Evolutionary conservation across 2,888 invertebrate species (phyloP).

Genomic region (Pocota personata): DNA sequence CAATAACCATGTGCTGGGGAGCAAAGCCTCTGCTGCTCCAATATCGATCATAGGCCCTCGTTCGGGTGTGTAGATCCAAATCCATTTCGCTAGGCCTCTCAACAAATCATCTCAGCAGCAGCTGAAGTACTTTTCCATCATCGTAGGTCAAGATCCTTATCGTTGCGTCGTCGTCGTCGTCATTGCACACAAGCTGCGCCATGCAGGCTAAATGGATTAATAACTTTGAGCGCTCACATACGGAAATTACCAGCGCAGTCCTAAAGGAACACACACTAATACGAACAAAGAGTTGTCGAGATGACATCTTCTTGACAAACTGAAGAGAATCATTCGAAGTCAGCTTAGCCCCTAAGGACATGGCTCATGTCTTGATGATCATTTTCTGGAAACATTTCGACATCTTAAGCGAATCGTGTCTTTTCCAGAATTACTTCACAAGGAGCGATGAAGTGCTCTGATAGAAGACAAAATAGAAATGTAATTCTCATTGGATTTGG

Average conservation of each 20-base stretch:
- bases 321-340: slow-evolving; percentile 70
- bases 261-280: slow-evolving; percentile 12
- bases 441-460: slow-evolving; percentile 69
- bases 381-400: slow-evolving; percentile 73
- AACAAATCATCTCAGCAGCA: slow-evolving; percentile 69
- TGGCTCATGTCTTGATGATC: slow-evolving; percentile 72
- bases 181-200: slow-evolving; percentile 32
- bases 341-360: slow-evolving; percentile 71
- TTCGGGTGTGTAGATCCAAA: slow-evolving; percentile 71
- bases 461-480: slow-evolving; percentile 73
- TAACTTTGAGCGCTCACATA: slow-evolving; percentile 53
- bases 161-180: slow-evolving; percentile 50
- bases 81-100: slow-evolving; percentile 68
- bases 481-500: slow-evolving; percentile 72
- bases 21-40: slow-evolving; percentile 29
- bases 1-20: slow-evolving; percentile 19
- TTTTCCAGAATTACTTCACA: slow-evolving; percentile 68
- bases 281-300: slow-evolving; percentile 34
- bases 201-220: slow-evolving; percentile 66
- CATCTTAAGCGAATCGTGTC: slow-evolving; percentile 74
- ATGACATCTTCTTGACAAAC: slow-evolving; percentile 74
- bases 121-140: slow-evolving; percentile 69
- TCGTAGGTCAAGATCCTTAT: slow-evolving; percentile 71
- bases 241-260: slow-evolving; percentile 43
- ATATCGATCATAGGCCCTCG: slow-evolving; percentile 64